Conservation (phyloP, 2,113 vertebrate species). For the Brienomyrus brachyistius region DNA sequence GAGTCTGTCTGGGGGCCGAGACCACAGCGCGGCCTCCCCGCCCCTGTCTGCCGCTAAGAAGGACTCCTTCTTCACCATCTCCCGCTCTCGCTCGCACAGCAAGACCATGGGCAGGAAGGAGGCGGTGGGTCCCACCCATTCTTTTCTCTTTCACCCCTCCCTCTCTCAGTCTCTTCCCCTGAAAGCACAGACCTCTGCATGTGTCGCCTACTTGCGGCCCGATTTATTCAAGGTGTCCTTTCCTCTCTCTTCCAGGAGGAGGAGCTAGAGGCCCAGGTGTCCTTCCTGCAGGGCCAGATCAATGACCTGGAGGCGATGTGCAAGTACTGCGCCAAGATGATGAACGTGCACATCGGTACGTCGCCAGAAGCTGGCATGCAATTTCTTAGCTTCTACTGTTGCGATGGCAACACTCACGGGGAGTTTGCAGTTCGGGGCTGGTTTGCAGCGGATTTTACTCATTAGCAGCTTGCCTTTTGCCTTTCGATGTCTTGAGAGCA, state of each 20-base stretch:
- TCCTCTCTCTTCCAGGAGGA: constrained; percentile 65
- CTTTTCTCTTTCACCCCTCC: neutral
- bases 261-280: constrained; percentile 92
- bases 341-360: constrained; percentile 93
- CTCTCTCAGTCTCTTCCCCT: neutral
- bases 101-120: constrained; percentile 88
- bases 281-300: constrained; percentile 93
- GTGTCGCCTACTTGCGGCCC: neutral
- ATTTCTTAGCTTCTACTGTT: too few species aligned
- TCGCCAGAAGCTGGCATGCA: constrained; percentile 20
- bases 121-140: constrained; percentile 60
- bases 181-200: neutral
- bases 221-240: neutral
- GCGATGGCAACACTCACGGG: neutral
- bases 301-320: constrained; percentile 98
- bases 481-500: neutral
- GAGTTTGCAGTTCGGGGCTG: neutral
- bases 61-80: constrained; percentile 93
- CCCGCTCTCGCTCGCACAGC: constrained; percentile 93
- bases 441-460: neutral
- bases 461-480: neutral
- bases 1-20: constrained; percentile 74
- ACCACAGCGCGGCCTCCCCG: constrained; percentile 77
- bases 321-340: constrained; percentile 96
- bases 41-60: constrained; percentile 84